These are phyloP conservation scores for Lagopus leucura DNA, from an alignment of 2,113 vertebrate genomes.

Conservation along the genomic window DNA sequence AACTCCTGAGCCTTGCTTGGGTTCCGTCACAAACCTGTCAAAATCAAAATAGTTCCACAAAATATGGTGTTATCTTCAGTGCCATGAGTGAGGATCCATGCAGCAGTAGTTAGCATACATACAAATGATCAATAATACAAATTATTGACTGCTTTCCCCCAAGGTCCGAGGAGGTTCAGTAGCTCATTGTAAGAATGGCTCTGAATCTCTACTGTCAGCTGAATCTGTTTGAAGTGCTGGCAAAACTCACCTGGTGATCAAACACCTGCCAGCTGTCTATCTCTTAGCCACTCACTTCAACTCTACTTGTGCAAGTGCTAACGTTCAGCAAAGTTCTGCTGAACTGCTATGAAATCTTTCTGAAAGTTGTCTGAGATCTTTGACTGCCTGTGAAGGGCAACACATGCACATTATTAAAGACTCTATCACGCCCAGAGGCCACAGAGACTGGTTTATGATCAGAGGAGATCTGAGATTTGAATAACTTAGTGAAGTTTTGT, in stretches of 20 bases:
- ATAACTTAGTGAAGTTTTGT: background rate
- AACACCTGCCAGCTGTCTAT: background rate
- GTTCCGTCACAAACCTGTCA: background rate
- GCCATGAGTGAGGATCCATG: accelerated
- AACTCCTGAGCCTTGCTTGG: accelerated
- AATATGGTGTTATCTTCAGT: background rate
- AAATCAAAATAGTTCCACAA: background rate
- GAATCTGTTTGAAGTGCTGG: background rate
- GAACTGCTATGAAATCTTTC: background rate
- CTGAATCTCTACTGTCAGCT: background rate
- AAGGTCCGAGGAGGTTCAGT: background rate
- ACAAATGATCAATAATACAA: background rate
- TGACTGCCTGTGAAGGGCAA: background rate
- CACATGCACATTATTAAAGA: background rate
- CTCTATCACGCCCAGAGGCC: background rate
- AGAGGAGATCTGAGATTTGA: background rate
- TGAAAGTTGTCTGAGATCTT: background rate
- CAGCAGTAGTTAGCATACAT: background rate
- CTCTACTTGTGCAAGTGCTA: background rate
- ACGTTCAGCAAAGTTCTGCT: background rate
- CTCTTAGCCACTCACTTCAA: background rate
- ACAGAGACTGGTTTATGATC: background rate
- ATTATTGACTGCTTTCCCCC: background rate
- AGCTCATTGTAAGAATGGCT: background rate
- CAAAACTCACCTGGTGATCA: background rate